These are phyloP conservation scores for Rhopilema esculentum DNA, from an alignment of 30 jellyfish, hydroid and myxozoan genomes.

Conservation along the genomic window DNA sequence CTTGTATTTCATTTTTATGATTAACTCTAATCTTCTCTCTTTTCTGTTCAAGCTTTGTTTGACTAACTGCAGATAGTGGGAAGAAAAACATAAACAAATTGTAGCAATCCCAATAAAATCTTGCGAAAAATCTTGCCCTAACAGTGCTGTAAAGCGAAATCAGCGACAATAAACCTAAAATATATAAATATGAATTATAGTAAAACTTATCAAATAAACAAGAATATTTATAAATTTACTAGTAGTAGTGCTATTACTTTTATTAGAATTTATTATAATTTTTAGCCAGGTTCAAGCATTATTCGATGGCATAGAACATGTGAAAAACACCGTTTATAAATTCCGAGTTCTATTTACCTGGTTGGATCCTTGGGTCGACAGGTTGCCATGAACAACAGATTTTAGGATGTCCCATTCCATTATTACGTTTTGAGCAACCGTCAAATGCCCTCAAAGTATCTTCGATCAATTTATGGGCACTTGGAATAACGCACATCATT, in stretches of 20 bases:
- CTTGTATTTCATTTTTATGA: slow-evolving; percentile 46
- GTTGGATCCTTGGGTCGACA: background rate
- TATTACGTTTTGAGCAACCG: background rate
- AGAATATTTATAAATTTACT: too few relatives aligned
- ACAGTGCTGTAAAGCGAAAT: too few relatives aligned
- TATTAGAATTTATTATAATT: too few relatives aligned
- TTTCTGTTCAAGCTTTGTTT: slow-evolving; percentile 69
- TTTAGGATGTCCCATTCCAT: background rate
- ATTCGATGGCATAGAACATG: too few relatives aligned
- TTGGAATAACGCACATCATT: slow-evolving; percentile 18
- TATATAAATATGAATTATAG: too few relatives aligned
- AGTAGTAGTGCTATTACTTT: too few relatives aligned
- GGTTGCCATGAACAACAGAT: background rate
- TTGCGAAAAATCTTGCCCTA: too few relatives aligned
- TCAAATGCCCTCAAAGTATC: background rate
- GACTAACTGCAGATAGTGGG: slow-evolving; percentile 42
- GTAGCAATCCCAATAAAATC: too few relatives aligned
- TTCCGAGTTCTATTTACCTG: background rate
- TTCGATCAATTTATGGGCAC: background rate
- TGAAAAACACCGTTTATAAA: background rate
- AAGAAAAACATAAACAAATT: background rate
- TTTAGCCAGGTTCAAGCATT: too few relatives aligned
- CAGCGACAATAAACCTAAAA: too few relatives aligned
- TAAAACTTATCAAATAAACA: too few relatives aligned
- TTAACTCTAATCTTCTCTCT: slow-evolving; percentile 57